Evolutionary conservation across 2,113 vertebrate genomes (phyloP).

Genomic region (Arvicanthis niloticus): DNA sequence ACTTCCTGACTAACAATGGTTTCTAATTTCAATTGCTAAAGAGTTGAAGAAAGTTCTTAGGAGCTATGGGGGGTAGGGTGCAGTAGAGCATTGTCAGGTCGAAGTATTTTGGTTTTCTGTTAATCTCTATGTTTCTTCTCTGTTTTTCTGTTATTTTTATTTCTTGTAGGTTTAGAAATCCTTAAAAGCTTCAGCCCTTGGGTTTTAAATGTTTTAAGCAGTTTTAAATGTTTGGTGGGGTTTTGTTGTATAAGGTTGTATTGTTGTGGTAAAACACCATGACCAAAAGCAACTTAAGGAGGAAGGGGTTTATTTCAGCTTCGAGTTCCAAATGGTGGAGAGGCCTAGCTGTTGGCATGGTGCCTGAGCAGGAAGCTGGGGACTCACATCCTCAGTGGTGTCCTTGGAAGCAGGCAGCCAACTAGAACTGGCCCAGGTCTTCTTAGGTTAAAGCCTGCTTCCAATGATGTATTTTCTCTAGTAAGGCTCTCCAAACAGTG

Average conservation of each 20-base stretch:
- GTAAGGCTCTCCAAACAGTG: neutral
- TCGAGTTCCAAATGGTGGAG: neutral
- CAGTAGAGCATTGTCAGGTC: neutral
- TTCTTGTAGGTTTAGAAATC: slow-evolving; percentile 4
- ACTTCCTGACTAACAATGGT: neutral
- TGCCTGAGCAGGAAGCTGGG: neutral
- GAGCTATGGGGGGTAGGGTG: too few species aligned
- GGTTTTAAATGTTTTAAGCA: neutral
- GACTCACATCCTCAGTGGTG: neutral
- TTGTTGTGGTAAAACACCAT: neutral
- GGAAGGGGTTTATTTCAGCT: neutral
- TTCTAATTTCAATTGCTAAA: slow-evolving; percentile 21
- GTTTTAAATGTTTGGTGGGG: neutral
- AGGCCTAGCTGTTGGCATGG: neutral
- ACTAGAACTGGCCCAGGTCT: neutral
- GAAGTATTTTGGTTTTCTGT: rapidly evolving
- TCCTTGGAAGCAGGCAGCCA: neutral
- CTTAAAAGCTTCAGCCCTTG: neutral
- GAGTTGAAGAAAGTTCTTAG: neutral
- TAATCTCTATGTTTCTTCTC: neutral
- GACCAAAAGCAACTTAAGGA: neutral
- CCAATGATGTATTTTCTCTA: neutral
- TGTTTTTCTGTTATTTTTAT: neutral
- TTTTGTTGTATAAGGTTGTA: neutral
- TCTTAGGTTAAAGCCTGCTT: neutral